phyloP scores from a whole-genome alignment of 53 echinoderm and acorn worm species.

The Pentamera pediparva region DNA sequence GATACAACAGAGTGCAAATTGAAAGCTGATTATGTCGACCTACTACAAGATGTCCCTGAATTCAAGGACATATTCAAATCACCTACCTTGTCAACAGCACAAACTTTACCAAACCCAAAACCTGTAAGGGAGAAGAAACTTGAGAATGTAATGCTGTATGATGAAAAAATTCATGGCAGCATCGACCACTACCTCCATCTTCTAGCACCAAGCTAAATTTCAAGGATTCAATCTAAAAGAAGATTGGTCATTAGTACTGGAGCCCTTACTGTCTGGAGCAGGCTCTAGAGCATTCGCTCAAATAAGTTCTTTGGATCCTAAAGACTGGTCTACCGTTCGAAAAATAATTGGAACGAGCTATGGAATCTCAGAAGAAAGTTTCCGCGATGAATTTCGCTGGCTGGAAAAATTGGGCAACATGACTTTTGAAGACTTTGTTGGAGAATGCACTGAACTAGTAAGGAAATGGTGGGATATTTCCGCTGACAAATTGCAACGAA shows the following conservation, averaged over 20 bases:
- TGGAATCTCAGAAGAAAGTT: slow-evolving; percentile 1
- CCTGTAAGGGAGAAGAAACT: not conserved
- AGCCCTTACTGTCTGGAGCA: slow-evolving; percentile 12
- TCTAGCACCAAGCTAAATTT: slow-evolving; percentile 23
- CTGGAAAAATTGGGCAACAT: not conserved
- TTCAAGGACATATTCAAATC: slow-evolving; percentile 2
- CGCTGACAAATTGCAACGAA: not conserved
- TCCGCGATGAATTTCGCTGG: slow-evolving; percentile 2
- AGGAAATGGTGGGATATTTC: slow-evolving; percentile 27
- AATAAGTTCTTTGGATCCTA: not conserved
- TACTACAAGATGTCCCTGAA: slow-evolving; percentile 12
- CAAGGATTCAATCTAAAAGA: slow-evolving; percentile 5
- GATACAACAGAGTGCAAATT: not conserved
- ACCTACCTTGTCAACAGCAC: not conserved
- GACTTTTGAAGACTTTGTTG: slow-evolving; percentile 16
- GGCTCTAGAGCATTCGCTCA: slow-evolving; percentile 7
- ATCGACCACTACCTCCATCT: slow-evolving; percentile 15
- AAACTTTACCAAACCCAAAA: not conserved
- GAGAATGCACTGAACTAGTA: not conserved
- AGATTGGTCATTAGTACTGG: slow-evolving; percentile 7
- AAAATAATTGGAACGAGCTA: not conserved
- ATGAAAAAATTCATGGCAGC: slow-evolving; percentile 6
- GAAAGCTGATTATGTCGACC: not conserved
- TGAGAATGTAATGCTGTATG: not conserved
- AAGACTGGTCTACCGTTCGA: not conserved